Evolutionary conservation across 2,113 vertebrate species (phyloP), one percentile per base, ranked within the genome.

Genomic region (Mobula hypostoma): DNA sequence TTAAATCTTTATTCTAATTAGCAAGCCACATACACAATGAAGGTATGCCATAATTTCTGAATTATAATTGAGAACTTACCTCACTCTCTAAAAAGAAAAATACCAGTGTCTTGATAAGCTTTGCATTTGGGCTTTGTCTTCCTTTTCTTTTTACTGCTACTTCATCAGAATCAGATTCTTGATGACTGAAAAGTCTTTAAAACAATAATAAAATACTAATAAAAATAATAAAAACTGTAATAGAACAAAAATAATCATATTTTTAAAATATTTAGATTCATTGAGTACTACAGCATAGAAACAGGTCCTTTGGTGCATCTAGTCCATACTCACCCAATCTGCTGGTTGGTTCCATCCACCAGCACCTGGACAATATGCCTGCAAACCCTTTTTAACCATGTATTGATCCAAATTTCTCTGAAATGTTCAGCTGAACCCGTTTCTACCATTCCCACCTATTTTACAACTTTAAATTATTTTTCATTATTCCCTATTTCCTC

Each of bases 71-170:
- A 80, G 29, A 94, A 96, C 96, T 95, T 96, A 99, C 99, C 97
- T 99, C 99, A 96, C 99, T 99, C 97, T 99, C 99, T 95, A 99
- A 96, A 95, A 99, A 99, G 97, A 99, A 99, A 96, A 99, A 99
- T 94, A 99, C 99, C 94, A 99, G 98, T 40, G 99, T 99, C 96
- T 99, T 99, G 94, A 99, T 98, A 95, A 99, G 99, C 95, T 99
- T 99, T 95, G 98, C 98, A 94, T 99, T 99, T 9, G 98, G 97
- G 96, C 99, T 98, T 97, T 99, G 98, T 95, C 98, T 97, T 95
- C 99, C 99, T 96, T 98, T 98, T 95, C 99, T 98, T 96, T 98
- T 99, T 94, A 98, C 97, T 94, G 98, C 97, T 83, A 98, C 98
- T 95, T 99, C 99, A 36, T 99, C 99, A 88, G 94, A 83, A 95